Evolutionary conservation across 2,113 vertebrate species (phyloP).

Genomic region (Pterocles burchelli): DNA sequence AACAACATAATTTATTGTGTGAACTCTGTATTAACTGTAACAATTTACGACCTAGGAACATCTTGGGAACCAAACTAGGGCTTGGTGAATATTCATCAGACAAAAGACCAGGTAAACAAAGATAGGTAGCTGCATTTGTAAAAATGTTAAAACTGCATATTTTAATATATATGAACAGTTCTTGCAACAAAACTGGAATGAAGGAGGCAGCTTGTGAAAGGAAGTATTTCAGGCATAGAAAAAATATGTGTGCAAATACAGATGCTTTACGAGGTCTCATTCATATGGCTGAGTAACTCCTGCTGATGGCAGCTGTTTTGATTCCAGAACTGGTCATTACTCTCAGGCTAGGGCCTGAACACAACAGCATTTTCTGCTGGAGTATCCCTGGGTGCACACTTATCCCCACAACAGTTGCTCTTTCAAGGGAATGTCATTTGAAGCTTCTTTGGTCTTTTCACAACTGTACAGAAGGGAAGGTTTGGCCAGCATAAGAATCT

Average conservation of each 20-base stretch:
- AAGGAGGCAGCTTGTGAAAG: background rate
- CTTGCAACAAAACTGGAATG: background rate
- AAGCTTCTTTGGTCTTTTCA: background rate
- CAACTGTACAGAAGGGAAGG: background rate
- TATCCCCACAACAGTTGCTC: background rate
- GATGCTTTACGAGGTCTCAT: background rate
- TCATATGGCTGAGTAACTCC: background rate
- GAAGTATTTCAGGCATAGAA: background rate
- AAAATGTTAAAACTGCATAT: background rate
- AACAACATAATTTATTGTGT: background rate
- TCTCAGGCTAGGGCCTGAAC: background rate
- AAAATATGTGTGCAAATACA: background rate
- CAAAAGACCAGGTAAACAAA: background rate
- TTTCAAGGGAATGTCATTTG: background rate
- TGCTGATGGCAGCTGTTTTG: background rate
- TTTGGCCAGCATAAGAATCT: background rate
- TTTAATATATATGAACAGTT: background rate
- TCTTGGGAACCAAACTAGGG: background rate
- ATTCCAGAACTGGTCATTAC: background rate
- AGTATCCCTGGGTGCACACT: background rate
- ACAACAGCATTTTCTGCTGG: background rate
- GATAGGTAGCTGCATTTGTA: background rate
- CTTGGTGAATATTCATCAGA: background rate
- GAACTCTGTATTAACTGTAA: background rate
- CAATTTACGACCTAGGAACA: background rate